These are phyloP conservation scores for Drosophila carrolli DNA, from an alignment of 1,140 invertebrate species.

Conservation along the genomic window DNA sequence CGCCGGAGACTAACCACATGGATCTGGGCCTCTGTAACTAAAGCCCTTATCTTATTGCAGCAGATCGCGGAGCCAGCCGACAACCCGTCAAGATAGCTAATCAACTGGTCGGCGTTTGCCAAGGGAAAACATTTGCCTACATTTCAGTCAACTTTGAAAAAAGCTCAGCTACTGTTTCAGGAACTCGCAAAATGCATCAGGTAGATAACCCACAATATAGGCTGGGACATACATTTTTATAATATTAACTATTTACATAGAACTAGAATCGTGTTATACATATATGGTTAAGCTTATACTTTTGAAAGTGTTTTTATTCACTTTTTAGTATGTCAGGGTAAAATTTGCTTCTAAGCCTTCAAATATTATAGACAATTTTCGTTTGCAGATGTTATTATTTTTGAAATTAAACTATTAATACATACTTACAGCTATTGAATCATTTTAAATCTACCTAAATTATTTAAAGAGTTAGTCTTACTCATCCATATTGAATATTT, in stretches of 20 bases:
- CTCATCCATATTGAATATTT: no score
- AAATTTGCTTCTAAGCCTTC: no score
- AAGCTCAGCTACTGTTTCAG: slow-evolving; percentile 26
- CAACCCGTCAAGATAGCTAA: slow-evolving; percentile 73
- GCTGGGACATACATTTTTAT: not conserved
- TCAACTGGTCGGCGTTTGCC: slow-evolving; percentile 52
- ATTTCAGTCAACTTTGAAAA: slow-evolving; percentile 16
- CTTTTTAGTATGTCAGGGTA: no score
- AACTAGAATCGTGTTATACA: not conserved
- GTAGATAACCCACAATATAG: not conserved
- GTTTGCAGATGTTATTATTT: no score
- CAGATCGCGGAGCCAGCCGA: slow-evolving; percentile 42
- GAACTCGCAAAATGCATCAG: slow-evolving; percentile 21
- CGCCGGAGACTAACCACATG: slow-evolving; percentile 42
- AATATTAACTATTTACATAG: not conserved
- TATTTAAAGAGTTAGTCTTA: no score
- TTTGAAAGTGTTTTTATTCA: no score
- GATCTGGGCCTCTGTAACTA: slow-evolving; percentile 21
- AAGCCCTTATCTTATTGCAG: slow-evolving; percentile 68
- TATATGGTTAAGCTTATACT: no score
- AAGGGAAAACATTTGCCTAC: slow-evolving; percentile 52
- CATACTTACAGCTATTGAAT: no score
- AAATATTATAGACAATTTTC: no score
- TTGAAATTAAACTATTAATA: not conserved
- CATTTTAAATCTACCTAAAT: no score